phyloP scores from a whole-genome alignment of 1,140 invertebrate genomes.

The Heliconius hermathena region DNA sequence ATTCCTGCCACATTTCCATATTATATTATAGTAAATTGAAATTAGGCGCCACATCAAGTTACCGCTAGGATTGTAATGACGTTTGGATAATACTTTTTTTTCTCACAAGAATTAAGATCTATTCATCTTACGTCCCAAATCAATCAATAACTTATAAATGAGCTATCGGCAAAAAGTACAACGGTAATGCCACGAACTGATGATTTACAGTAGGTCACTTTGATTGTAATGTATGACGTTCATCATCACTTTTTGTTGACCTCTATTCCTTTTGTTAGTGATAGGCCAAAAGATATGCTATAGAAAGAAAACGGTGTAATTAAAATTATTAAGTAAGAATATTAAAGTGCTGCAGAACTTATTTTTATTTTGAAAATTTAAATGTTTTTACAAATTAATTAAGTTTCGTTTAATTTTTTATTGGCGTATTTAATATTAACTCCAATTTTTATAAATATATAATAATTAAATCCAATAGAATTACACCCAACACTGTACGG shows the following conservation, averaged over 20 bases:
- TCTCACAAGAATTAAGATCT: constrained; percentile 28
- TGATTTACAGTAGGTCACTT: constrained; percentile 15
- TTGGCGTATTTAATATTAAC: no score
- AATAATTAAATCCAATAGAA: no score
- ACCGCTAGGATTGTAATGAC: constrained; percentile 29
- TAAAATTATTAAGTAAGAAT: not conserved
- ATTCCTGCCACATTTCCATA: not conserved
- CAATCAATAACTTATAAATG: constrained; percentile 33
- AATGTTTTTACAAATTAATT: no score
- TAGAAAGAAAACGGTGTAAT: not conserved
- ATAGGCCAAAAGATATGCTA: not conserved
- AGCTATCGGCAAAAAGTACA: constrained; percentile 29
- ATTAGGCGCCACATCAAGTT: constrained; percentile 28
- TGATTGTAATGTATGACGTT: constrained; percentile 20
- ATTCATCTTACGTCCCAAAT: constrained; percentile 38
- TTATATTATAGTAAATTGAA: constrained; percentile 5
- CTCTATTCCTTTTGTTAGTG: not conserved
- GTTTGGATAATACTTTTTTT: not conserved
- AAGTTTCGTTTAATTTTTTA: no score
- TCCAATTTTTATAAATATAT: no score
- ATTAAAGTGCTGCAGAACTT: no score
- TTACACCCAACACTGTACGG: no score
- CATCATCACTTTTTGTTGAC: not conserved
- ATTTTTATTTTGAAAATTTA: no score
- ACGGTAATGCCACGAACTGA: constrained; percentile 29